phyloP scores from a whole-genome alignment of 2,888 invertebrate species.

The Osedax frankpressi region DNA sequence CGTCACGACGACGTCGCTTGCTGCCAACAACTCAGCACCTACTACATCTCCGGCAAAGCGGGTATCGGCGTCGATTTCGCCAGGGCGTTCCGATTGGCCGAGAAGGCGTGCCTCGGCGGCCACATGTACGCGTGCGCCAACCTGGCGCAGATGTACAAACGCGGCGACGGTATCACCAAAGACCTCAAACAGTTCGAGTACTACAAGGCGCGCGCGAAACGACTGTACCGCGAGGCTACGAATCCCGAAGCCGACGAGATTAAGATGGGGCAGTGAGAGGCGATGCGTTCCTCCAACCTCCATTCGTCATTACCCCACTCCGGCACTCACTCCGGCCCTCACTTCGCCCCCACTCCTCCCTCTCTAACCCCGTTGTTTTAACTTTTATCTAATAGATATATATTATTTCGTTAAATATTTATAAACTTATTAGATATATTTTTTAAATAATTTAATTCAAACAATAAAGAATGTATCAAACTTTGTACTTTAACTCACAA shows the following conservation, averaged over 20 bases:
- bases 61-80: conserved; percentile 54
- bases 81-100: conserved; percentile 65
- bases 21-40: conserved; percentile 67
- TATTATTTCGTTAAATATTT: too few relatives aligned
- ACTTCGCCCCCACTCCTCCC: too few relatives aligned
- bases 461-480: too few relatives aligned
- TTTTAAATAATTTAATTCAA: too few relatives aligned
- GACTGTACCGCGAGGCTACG: conserved; percentile 16
- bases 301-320: too few relatives aligned
- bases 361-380: too few relatives aligned
- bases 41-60: conserved; percentile 61
- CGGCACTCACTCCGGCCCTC: too few relatives aligned
- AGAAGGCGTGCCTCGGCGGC: conserved; percentile 60
- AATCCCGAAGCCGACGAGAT: neutral
- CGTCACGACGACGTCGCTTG: conserved; percentile 53
- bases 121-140: conserved; percentile 77
- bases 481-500: too few relatives aligned
- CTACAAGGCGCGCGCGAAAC: conserved; percentile 57
- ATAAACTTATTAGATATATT: too few relatives aligned
- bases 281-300: neutral
- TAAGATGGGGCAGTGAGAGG: neutral
- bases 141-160: conserved; percentile 57
- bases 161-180: conserved; percentile 64
- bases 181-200: conserved; percentile 59
- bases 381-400: too few relatives aligned